Evolutionary conservation across 2,113 vertebrate genomes (phyloP).

Genomic region (Electrona antarctica): DNA sequence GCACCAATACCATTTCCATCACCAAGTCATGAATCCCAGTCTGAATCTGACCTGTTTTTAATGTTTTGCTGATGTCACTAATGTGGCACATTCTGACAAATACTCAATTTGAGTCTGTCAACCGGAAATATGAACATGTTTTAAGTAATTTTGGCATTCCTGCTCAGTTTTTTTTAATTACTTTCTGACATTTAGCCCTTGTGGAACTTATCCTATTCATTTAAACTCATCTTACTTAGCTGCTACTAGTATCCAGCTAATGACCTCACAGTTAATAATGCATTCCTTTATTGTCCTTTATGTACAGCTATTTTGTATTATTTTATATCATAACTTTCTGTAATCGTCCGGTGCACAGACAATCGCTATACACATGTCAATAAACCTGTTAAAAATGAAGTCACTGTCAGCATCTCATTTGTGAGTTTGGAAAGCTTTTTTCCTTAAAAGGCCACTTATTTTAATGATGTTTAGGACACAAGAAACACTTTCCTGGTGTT

Average conservation of each 20-base stretch:
- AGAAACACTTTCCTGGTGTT: no score
- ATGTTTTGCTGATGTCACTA: no score
- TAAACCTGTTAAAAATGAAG: conserved; percentile 71
- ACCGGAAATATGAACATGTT: no score
- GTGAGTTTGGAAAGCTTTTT: neutral
- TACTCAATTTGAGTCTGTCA: no score
- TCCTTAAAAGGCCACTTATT: neutral
- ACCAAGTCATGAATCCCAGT: neutral
- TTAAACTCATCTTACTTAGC: conserved; percentile 49
- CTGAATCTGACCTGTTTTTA: neutral
- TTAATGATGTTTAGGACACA: no score
- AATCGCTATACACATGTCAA: conserved; percentile 81
- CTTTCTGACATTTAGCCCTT: conserved; percentile 23
- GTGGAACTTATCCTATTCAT: conserved; percentile 48
- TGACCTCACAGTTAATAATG: conserved; percentile 63
- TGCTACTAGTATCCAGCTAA: conserved; percentile 50
- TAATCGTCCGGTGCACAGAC: conserved; percentile 79
- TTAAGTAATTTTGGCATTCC: no score
- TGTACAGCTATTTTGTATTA: conserved; percentile 67
- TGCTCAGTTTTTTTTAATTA: conserved; percentile 9
- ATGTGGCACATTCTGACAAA: no score
- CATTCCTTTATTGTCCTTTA: conserved; percentile 60
- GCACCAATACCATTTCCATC: neutral
- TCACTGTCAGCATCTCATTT: neutral
- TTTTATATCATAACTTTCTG: conserved; percentile 73